Percentiles rank a stretch among this genome's conserved stretches.
phyloP scores from a whole-genome alignment of 2,888 invertebrate species.

The Dolichomitus sp. region DNA sequence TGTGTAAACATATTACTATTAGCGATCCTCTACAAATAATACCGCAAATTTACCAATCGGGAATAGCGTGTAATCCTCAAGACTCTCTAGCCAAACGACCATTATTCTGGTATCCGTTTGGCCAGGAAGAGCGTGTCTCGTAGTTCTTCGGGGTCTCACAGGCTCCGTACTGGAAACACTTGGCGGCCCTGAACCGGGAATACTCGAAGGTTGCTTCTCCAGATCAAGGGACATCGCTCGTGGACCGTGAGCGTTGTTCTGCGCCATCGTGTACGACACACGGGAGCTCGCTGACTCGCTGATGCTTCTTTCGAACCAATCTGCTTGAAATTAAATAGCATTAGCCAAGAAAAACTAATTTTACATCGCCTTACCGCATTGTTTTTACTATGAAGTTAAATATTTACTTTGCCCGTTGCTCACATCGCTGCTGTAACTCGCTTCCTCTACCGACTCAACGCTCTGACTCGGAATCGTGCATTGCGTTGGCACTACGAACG shows the following conservation, averaged over 20 bases:
- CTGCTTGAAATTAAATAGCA: constrained; percentile 66
- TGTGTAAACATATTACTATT: too few species aligned
- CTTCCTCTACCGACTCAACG: constrained; percentile 78
- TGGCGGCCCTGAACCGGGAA: constrained; percentile 79
- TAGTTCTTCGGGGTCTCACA: constrained; percentile 88
- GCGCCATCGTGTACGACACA: constrained; percentile 71
- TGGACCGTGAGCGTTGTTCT: constrained; percentile 87
- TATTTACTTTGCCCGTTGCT: constrained; percentile 78
- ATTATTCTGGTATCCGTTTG: constrained; percentile 92
- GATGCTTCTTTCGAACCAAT: constrained; percentile 89
- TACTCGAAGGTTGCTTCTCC: constrained; percentile 88
- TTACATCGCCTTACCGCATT: background rate
- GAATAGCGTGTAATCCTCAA: constrained; percentile 96
- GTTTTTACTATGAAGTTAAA: background rate
- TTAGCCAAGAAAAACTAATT: background rate
- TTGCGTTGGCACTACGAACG: constrained; percentile 95
- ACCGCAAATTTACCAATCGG: constrained; percentile 91
- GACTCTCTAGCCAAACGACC: constrained; percentile 98
- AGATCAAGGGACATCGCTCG: constrained; percentile 91
- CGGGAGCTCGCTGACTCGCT: constrained; percentile 85
- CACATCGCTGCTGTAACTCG: constrained; percentile 80
- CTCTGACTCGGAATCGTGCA: constrained; percentile 67
- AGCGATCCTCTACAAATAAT: background rate
- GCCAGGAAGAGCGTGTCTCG: constrained; percentile 88
- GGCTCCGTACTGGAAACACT: constrained; percentile 84